phyloP scores from a whole-genome alignment of 2,797 vertebrate species.

The Falco columbarius region DNA sequence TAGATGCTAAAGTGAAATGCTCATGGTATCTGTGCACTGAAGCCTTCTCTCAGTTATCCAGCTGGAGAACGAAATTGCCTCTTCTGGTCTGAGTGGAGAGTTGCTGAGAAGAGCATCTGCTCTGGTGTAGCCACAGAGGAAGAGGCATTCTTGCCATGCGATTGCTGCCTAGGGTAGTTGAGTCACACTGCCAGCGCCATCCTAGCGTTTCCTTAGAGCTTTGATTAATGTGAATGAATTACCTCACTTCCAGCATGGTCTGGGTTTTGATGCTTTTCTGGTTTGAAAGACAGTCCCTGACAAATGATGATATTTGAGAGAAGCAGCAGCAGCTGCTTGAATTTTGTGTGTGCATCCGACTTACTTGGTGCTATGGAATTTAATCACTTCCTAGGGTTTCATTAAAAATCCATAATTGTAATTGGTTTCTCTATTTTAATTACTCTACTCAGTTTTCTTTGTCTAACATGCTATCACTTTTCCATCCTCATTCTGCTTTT shows the following conservation, averaged over 20 bases:
- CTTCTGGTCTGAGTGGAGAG: neutral
- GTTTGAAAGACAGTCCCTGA: neutral
- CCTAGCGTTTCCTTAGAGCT: neutral
- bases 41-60: neutral
- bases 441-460: conserved; percentile 16
- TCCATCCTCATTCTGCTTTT: conserved; percentile 45
- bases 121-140: neutral
- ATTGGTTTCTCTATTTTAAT: neutral
- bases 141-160: neutral
- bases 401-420: neutral
- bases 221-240: neutral
- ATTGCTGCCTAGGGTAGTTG: neutral
- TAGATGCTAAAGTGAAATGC: neutral
- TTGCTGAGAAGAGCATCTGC: neutral
- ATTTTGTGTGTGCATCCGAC: neutral
- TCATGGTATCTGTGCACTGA: neutral
- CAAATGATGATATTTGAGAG: neutral
- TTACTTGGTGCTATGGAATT: neutral
- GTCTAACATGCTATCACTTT: neutral
- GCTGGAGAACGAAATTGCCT: neutral
- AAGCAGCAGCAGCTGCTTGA: conserved; percentile 10
- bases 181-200: neutral
- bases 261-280: neutral
- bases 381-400: neutral
- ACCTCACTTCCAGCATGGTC: neutral